These are phyloP conservation scores for Pseudomyrmex flavicornis DNA, from an alignment of 1,140 invertebrate species.

Conservation along the genomic window DNA sequence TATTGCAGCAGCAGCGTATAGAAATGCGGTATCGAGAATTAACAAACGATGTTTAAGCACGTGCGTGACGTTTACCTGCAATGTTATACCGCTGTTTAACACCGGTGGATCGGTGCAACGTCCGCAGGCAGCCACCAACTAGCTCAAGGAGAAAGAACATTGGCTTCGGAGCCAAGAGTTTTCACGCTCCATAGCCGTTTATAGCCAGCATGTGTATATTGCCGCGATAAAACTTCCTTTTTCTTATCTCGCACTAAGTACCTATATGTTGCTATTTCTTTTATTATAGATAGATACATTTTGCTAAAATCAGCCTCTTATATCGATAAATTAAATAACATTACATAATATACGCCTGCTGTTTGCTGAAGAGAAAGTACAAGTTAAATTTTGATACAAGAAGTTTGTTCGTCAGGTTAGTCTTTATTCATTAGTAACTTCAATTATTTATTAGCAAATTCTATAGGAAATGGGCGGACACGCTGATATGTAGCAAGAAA, in stretches of 20 bases:
- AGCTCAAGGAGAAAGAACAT: conserved; percentile 78
- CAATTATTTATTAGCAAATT: conserved; percentile 27
- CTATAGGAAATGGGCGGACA: not conserved
- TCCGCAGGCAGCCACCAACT: conserved; percentile 75
- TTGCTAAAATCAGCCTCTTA: conserved; percentile 14
- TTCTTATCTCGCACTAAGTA: not conserved
- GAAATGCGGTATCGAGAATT: conserved; percentile 33
- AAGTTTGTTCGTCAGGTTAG: not conserved
- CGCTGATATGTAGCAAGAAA: not conserved
- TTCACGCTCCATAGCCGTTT: conserved; percentile 67
- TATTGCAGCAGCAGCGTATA: not conserved
- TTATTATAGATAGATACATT: too few relatives aligned
- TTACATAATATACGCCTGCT: not conserved
- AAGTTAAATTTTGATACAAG: not conserved
- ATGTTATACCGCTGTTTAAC: conserved; percentile 66
- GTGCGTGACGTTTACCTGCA: conserved; percentile 49
- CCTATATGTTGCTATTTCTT: not conserved
- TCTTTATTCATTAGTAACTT: not conserved
- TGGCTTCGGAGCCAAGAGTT: conserved; percentile 76
- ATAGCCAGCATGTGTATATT: conserved; percentile 18
- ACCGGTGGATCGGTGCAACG: conserved; percentile 70
- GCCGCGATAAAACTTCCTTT: conserved; percentile 44
- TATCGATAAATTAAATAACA: too few relatives aligned
- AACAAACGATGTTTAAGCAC: conserved; percentile 36
- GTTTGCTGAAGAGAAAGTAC: too few relatives aligned